These are phyloP conservation scores for Heliconius ethilla DNA, from an alignment of 2,888 invertebrate species.

Conservation along the genomic window DNA sequence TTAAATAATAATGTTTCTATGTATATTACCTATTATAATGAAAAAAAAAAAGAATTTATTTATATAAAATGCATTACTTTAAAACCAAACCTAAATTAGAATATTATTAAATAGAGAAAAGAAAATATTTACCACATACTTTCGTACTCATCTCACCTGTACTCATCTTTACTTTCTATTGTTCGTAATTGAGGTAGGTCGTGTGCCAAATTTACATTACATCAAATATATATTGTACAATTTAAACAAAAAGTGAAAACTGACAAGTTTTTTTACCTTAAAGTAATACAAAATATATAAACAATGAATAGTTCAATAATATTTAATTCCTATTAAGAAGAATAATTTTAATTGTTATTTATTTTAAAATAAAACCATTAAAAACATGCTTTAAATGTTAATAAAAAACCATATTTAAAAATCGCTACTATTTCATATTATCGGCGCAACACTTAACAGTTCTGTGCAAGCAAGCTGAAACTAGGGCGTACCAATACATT, in stretches of 20 bases:
- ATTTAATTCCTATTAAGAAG: not conserved
- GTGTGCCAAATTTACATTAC: conserved; percentile 25
- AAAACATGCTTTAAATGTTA: not conserved
- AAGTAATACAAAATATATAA: not conserved
- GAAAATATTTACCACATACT: not conserved
- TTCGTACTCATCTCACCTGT: conserved; percentile 6
- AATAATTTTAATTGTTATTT: not conserved
- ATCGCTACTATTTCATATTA: conserved; percentile 34
- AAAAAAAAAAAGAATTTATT: no score
- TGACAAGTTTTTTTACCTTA: not conserved
- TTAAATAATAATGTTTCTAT: not conserved
- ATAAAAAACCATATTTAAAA: not conserved
- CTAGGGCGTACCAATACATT: conserved; percentile 55
- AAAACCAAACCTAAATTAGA: not conserved
- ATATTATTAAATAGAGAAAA: not conserved
- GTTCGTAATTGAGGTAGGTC: conserved; percentile 38
- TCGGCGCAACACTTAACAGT: conserved; percentile 46
- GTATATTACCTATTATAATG: not conserved
- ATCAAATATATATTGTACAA: conserved; percentile 6
- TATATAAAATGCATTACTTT: not conserved
- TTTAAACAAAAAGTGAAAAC: not conserved
- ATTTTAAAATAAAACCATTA: not conserved
- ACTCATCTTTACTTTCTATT: conserved; percentile 37
- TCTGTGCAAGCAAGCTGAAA: conserved; percentile 65
- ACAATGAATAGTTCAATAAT: not conserved